phyloP scores from a whole-genome alignment of 2,113 vertebrate species.

The Dascyllus trimaculatus region DNA sequence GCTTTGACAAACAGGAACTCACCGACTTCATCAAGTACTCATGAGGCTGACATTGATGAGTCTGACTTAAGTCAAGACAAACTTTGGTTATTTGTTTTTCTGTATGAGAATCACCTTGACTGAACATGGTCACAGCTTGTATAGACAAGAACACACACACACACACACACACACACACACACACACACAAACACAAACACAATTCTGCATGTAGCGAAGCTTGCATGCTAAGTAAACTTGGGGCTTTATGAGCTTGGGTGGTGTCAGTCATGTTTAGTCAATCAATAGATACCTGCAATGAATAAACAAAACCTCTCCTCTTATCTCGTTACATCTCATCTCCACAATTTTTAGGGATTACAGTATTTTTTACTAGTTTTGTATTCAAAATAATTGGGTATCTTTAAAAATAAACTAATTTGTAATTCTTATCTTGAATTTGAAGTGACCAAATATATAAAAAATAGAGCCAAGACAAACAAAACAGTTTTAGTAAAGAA shows the following conservation, averaged over 20 bases:
- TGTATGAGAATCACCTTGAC: slow-evolving; percentile 18
- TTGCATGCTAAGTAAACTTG: slow-evolving; percentile 66
- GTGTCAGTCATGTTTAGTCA: slow-evolving; percentile 50
- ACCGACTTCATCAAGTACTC: neutral
- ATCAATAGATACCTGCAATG: slow-evolving; percentile 74
- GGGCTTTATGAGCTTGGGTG: slow-evolving; percentile 65
- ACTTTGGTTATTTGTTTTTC: slow-evolving; percentile 9
- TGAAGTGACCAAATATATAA: too few species aligned
- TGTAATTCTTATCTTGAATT: too few species aligned
- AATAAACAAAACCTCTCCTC: slow-evolving; percentile 57
- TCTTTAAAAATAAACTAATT: too few species aligned
- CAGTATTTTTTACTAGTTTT: neutral
- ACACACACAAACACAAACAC: neutral
- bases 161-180: neutral
- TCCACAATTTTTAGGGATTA: neutral
- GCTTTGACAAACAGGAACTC: slow-evolving; percentile 7
- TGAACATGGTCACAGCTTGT: slow-evolving; percentile 10
- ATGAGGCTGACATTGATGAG: slow-evolving; percentile 13
- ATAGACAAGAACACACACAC: slow-evolving; percentile 4
- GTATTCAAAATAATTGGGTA: too few species aligned
- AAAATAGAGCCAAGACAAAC: too few species aligned
- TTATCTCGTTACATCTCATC: neutral
- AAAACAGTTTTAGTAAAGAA: too few species aligned
- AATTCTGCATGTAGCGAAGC: slow-evolving; percentile 32
- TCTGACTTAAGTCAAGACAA: neutral